Conservation (phyloP, 64 coral and sea anemone species). For the Pocillopora verrucosa region DNA sequence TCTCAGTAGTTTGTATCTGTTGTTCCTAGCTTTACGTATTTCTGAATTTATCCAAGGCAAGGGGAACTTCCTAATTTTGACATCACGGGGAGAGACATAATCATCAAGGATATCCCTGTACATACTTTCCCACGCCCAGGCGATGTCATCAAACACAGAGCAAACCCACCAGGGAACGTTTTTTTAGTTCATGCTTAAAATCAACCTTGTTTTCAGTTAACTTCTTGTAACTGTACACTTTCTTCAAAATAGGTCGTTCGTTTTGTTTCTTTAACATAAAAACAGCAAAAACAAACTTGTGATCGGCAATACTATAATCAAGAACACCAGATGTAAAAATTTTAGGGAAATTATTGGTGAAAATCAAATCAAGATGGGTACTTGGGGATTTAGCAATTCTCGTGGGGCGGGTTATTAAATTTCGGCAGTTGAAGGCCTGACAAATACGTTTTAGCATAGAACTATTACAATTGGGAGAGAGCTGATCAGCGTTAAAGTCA, state of each 20-base stretch:
- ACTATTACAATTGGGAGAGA: slow-evolving; percentile 13
- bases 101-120: slow-evolving; percentile 10
- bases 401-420: neutral
- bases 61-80: neutral
- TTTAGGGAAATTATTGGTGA: neutral
- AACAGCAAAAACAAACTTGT: slow-evolving; percentile 4
- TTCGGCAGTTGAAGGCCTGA: neutral
- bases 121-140: slow-evolving; percentile 24
- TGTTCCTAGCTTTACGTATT: too few relatives aligned
- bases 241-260: neutral
- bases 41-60: neutral
- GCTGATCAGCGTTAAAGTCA: neutral
- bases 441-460: slow-evolving; percentile 1
- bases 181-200: slow-evolving; percentile 5
- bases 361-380: slow-evolving; percentile 9
- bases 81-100: neutral
- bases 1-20: slow-evolving; percentile 4
- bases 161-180: neutral
- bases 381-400: neutral
- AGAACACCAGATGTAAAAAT: slow-evolving; percentile 7
- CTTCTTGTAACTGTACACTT: slow-evolving; percentile 7
- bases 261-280: slow-evolving; percentile 12
- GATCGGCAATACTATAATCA: slow-evolving; percentile 14
- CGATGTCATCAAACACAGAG: slow-evolving; percentile 3
- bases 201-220: neutral